These are phyloP conservation scores for Kryptopterus vitreolus DNA, from an alignment of 2,797 vertebrate species.

Conservation along the genomic window DNA sequence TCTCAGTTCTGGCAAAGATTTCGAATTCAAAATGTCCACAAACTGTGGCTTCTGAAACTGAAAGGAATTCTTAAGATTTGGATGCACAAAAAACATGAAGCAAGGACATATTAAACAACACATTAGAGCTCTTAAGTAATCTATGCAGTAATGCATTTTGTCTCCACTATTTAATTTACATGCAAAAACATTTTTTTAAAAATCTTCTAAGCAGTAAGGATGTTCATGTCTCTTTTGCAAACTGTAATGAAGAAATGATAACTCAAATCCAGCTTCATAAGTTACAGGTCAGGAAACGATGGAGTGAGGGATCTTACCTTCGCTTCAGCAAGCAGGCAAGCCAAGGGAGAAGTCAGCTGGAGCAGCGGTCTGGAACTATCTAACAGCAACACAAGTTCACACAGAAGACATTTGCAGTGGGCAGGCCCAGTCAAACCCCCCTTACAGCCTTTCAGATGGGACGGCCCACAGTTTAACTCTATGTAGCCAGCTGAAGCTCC, in stretches of 20 bases:
- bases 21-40: background rate
- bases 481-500: conserved; percentile 46
- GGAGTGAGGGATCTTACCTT: conserved; percentile 78
- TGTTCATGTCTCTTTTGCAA: background rate
- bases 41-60: background rate
- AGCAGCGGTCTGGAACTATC: conserved; percentile 74
- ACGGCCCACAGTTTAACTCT: conserved; percentile 66
- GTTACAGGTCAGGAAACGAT: background rate
- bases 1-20: background rate
- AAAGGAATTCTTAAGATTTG: background rate
- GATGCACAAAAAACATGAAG: conserved; percentile 6
- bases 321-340: conserved; percentile 67
- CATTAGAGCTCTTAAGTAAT: background rate
- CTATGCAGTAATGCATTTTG: background rate
- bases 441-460: conserved; percentile 61
- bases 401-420: conserved; percentile 73
- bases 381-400: conserved; percentile 74
- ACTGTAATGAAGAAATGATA: background rate
- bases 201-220: conserved; percentile 12
- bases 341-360: conserved; percentile 74
- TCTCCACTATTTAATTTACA: background rate
- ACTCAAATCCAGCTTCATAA: background rate
- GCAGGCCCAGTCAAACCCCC: conserved; percentile 63
- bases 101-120: background rate
- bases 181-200: background rate